phyloP scores from a whole-genome alignment of 2,888 invertebrate species.

The Hecatera dysodea region DNA sequence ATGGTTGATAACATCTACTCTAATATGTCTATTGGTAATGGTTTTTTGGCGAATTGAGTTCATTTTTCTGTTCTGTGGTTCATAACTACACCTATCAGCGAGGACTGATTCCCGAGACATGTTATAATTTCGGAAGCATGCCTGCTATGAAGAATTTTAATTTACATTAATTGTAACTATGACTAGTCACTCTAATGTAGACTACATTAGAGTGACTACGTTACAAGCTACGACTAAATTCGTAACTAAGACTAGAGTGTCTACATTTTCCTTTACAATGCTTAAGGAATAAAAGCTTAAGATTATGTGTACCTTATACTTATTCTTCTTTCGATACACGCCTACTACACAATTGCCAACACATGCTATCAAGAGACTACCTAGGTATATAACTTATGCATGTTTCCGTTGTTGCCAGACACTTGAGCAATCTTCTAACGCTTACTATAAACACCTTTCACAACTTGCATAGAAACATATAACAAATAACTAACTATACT shows the following conservation, averaged over 20 bases:
- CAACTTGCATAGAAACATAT: background rate
- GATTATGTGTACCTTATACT: background rate
- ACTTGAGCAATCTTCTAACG: constrained; percentile 23
- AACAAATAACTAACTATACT: too few relatives aligned
- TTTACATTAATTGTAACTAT: too few relatives aligned
- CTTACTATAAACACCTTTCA: constrained; percentile 13
- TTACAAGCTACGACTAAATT: too few relatives aligned
- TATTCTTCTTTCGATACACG: background rate
- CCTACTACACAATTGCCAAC: background rate
- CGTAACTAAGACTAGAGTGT: too few relatives aligned
- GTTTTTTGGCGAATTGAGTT: background rate
- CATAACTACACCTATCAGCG: too few relatives aligned
- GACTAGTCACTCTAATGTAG: too few relatives aligned
- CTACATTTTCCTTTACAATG: background rate
- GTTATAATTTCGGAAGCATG: background rate
- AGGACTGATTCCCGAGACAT: too few relatives aligned
- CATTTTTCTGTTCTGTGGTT: too few relatives aligned
- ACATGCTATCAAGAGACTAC: constrained; percentile 26
- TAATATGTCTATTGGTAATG: background rate
- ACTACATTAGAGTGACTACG: too few relatives aligned
- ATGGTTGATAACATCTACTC: background rate
- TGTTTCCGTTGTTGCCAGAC: constrained; percentile 7
- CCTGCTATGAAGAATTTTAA: background rate
- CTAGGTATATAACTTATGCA: constrained; percentile 19
- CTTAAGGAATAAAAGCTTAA: background rate